A percentile compares a stretch with the other conserved stretches of the same genome.
Conservation (phyloP, 2,113 vertebrate species). For the Lamprologus sp. region DNA sequence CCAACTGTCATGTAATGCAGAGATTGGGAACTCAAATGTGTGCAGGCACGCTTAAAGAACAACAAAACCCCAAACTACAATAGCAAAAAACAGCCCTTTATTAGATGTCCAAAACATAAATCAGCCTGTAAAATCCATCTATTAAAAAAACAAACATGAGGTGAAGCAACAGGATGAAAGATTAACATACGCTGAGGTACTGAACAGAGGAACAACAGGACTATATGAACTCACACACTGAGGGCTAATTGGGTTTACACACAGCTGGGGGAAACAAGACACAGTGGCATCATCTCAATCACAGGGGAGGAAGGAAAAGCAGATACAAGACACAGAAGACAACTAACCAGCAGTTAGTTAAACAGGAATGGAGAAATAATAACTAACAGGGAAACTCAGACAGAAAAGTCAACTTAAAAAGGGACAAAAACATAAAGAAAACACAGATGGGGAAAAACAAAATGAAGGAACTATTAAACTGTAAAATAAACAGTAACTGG, state of each 20-base stretch:
- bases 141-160: not conserved
- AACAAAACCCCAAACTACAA: not conserved
- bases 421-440: not conserved
- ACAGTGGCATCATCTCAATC: not conserved
- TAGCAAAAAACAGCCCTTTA: not conserved
- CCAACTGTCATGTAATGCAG: not conserved
- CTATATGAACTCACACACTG: not conserved
- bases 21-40: not conserved
- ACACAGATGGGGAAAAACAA: not conserved
- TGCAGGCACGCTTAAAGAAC: not conserved
- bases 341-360: not conserved
- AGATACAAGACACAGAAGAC: not conserved
- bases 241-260: not conserved
- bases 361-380: not conserved
- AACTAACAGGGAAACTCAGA: not conserved
- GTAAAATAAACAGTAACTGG: not conserved
- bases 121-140: not conserved
- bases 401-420: not conserved
- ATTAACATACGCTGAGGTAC: not conserved
- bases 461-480: not conserved
- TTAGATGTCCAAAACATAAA: not conserved
- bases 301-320: not conserved
- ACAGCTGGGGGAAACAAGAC: not conserved
- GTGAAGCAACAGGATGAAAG: not conserved
- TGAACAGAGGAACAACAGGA: not conserved